A percentile compares a stretch with the other conserved stretches of the same genome.
phyloP scores from a whole-genome alignment of 2,888 invertebrate species.

The Hipparchia sbordonii region DNA sequence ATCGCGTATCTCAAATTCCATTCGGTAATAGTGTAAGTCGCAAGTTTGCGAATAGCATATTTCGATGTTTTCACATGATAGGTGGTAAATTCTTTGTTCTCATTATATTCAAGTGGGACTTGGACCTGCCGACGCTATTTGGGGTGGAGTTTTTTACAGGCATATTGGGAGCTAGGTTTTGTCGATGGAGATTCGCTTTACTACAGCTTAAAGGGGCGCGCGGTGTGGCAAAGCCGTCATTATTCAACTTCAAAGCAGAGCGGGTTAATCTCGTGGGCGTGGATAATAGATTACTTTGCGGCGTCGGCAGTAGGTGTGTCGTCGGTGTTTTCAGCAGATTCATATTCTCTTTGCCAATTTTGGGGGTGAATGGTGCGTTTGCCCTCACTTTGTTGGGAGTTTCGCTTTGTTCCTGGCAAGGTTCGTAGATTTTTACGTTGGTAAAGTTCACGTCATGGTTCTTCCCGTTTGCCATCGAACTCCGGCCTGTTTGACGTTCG shows the following conservation, averaged over 20 bases:
- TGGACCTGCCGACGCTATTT: slow-evolving; percentile 64
- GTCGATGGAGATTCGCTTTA: slow-evolving; percentile 63
- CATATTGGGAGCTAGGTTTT: slow-evolving; percentile 56
- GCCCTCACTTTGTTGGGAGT: slow-evolving; percentile 63
- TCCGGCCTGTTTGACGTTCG: slow-evolving; percentile 77
- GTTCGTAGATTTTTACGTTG: slow-evolving; percentile 47
- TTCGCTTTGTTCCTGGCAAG: slow-evolving; percentile 46
- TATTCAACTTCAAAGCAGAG: slow-evolving; percentile 66
- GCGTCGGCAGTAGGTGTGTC: slow-evolving; percentile 47
- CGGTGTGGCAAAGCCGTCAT: slow-evolving; percentile 72
- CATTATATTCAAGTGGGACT: slow-evolving; percentile 66
- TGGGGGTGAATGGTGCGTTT: slow-evolving; percentile 61
- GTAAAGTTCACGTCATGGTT: slow-evolving; percentile 46
- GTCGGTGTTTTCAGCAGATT: slow-evolving; percentile 49
- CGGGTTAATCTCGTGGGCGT: slow-evolving; percentile 70
- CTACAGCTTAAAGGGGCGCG: slow-evolving; percentile 68
- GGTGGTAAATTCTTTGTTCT: slow-evolving; percentile 70
- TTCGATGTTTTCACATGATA: slow-evolving; percentile 52
- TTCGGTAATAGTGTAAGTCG: neutral
- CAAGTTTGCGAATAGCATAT: neutral
- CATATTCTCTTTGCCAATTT: slow-evolving; percentile 69
- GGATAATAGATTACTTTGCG: slow-evolving; percentile 58
- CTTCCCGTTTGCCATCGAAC: slow-evolving; percentile 71
- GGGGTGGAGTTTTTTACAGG: slow-evolving; percentile 63
- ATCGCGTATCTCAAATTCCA: too few species aligned